A percentile compares a stretch with the other conserved stretches of the same genome.
phyloP scores from a whole-genome alignment of 2,113 vertebrate species.

The Desmodus rotundus region DNA sequence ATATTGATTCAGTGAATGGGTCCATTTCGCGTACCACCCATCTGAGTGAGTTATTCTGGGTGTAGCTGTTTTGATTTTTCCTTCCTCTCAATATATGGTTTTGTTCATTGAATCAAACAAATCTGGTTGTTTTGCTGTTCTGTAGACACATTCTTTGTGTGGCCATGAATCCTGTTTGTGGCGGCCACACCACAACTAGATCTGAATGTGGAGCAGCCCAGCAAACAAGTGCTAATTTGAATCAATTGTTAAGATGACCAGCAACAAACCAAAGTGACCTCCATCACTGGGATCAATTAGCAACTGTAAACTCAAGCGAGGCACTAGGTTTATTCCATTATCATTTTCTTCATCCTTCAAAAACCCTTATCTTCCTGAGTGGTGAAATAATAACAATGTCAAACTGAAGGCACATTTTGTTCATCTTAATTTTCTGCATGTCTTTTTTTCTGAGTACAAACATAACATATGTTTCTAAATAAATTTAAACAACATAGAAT shows the following conservation, averaged over 20 bases:
- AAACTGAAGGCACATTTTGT: background rate
- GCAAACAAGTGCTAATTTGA: constrained; percentile 66
- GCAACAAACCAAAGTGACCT: constrained; percentile 35
- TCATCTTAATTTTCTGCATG: background rate
- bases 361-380: background rate
- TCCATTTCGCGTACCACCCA: constrained; percentile 28
- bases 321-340: constrained; percentile 1
- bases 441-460: background rate
- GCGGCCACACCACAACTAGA: constrained; percentile 55
- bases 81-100: constrained; percentile 57
- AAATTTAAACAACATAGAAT: background rate
- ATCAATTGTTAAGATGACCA: constrained; percentile 58
- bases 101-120: constrained; percentile 68
- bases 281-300: constrained; percentile 30
- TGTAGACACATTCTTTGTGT: constrained; percentile 60
- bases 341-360: constrained; percentile 18
- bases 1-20: constrained; percentile 21
- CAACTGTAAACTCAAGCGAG: background rate
- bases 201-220: constrained; percentile 25
- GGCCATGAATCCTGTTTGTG: constrained; percentile 58
- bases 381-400: background rate
- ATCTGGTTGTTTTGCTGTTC: constrained; percentile 56
- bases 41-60: constrained; percentile 37
- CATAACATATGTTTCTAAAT: background rate
- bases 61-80: constrained; percentile 65